Evolutionary conservation across 2,113 vertebrate species (phyloP), one percentile per base, ranked within the genome.

Genomic region (Athene cunicularia): DNA sequence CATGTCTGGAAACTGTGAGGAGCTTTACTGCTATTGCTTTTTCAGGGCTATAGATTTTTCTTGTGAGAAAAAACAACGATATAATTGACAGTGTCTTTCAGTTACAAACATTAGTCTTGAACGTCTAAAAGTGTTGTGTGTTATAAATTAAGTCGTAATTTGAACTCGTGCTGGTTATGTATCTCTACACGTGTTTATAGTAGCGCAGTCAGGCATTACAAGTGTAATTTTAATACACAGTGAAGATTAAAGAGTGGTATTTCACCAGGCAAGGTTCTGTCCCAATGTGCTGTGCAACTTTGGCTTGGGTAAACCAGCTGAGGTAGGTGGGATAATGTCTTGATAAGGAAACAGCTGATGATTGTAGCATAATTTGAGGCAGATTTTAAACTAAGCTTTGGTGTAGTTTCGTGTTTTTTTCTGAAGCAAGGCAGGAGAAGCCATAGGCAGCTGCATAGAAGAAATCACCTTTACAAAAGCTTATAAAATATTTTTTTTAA

Each of bases 131-230:
- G 30, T 22, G 27, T 12, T 47, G 8, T 39, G 7, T 20, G 5
- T 19, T 66, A 12, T 15, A 53, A 80, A n/a, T 66, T 39, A 49
- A 52, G 23, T 24, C 50, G 11, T 30, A n/a, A 43, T 53, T 74
- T 84, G 27, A 59, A 11, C 32, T 39, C 27, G 60, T 50, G 21
- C 32, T 35, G 55, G 11, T 35, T 91, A 16, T 35, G 28, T 50
- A 63, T 66, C 16, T 70, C 37, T 63, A n/a, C 15, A 10, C 3
- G 0, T 28, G 5, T 49, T 68, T 60, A 39, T 7, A 30, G 21
- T 3, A 73, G 3, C 0, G 0, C 14, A 45, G 37, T 7, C 39
- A 27, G 21, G 12, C 56, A 23, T 52, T 30, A 20, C 33, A 68
- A 45, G 13, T 56, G 50, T 37, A 5, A 37, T 62, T 79, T 90